Conservation (phyloP, 2,113 vertebrate species). For the Elanus axillaris region DNA sequence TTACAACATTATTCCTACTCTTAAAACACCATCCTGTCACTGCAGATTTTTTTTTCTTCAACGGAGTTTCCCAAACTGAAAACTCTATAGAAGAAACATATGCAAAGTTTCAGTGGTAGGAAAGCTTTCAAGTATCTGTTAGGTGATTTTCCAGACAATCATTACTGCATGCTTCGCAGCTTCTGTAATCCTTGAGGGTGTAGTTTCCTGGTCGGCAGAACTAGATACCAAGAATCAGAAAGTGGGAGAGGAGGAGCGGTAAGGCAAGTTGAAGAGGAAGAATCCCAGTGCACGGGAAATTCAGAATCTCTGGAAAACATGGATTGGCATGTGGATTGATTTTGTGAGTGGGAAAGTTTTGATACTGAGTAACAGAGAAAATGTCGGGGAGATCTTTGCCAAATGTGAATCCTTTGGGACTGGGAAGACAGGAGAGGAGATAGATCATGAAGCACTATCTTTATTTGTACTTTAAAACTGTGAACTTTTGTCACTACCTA, state of each 20-base stretch:
- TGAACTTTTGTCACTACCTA: background rate
- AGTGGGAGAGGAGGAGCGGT: background rate
- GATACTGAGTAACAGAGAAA: background rate
- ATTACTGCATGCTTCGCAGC: background rate
- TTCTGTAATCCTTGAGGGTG: background rate
- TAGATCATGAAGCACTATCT: background rate
- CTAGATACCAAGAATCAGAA: background rate
- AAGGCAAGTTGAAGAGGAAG: background rate
- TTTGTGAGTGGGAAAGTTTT: background rate
- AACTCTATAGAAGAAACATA: background rate
- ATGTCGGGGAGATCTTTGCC: background rate
- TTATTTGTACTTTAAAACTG: background rate
- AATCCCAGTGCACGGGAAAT: background rate
- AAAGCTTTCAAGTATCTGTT: background rate
- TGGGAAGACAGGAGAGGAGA: background rate
- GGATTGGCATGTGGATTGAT: background rate
- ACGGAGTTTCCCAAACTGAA: background rate
- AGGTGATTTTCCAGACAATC: background rate
- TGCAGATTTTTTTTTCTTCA: background rate
- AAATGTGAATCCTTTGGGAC: background rate
- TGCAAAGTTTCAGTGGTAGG: background rate
- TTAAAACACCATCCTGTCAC: background rate
- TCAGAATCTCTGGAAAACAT: background rate
- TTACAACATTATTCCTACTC: background rate
- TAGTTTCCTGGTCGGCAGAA: background rate